phyloP scores from a whole-genome alignment of 2,888 invertebrate genomes.

The Limenitis camilla region DNA sequence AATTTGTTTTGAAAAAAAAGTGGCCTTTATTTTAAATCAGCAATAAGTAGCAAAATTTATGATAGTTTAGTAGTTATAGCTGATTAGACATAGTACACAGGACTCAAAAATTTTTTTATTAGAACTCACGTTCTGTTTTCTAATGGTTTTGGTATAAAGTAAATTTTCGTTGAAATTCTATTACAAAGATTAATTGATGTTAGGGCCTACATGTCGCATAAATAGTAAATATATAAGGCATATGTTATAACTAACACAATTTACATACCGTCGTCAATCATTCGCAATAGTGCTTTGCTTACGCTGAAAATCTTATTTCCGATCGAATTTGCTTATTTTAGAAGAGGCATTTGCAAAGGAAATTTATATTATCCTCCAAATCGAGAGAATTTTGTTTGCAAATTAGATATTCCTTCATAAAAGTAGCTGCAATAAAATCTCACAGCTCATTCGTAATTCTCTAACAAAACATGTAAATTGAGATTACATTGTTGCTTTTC shows the following conservation, averaged over 20 bases:
- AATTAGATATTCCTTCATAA: background rate
- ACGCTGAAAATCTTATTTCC: conserved; percentile 20
- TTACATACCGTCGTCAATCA: background rate
- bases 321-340: conserved; percentile 28
- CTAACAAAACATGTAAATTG: background rate
- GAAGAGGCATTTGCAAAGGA: conserved; percentile 39
- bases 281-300: background rate
- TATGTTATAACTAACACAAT: background rate
- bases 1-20: too few relatives aligned
- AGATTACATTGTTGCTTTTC: background rate
- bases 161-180: too few relatives aligned
- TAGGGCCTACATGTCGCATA: too few relatives aligned
- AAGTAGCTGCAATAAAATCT: conserved; percentile 2
- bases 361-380: conserved; percentile 38
- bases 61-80: too few relatives aligned
- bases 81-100: too few relatives aligned
- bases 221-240: too few relatives aligned
- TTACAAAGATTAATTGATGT: too few relatives aligned
- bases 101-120: too few relatives aligned
- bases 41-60: too few relatives aligned
- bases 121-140: too few relatives aligned
- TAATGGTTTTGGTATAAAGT: too few relatives aligned
- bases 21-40: too few relatives aligned
- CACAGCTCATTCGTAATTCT: background rate
- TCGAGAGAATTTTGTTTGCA: conserved; percentile 6